Percentiles rank a stretch among this genome's conserved stretches.
These are phyloP conservation scores for Ptychodera flava DNA, from an alignment of 35 echinoderm and acorn worm species.

Conservation along the genomic window DNA sequence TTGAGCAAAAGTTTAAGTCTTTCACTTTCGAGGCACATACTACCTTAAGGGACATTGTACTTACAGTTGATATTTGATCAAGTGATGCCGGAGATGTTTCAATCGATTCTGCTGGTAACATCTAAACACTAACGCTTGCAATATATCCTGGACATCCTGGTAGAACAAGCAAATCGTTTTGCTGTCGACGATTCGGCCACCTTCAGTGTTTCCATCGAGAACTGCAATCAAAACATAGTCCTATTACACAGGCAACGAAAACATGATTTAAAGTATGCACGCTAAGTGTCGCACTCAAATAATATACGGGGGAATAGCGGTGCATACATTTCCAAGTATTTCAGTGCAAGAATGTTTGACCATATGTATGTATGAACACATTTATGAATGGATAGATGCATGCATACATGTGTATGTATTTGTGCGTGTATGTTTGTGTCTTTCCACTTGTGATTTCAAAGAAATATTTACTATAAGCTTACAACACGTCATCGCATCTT, in stretches of 20 bases:
- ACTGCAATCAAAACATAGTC: no score
- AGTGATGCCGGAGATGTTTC: not conserved
- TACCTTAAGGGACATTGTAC: no score
- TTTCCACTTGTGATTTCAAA: no score
- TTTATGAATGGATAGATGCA: not conserved
- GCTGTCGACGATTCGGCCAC: not conserved
- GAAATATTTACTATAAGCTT: no score
- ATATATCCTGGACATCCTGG: not conserved
- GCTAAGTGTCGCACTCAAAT: no score
- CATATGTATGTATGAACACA: not conserved
- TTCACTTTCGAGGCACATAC: no score
- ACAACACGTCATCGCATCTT: no score
- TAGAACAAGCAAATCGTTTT: not conserved
- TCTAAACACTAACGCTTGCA: not conserved
- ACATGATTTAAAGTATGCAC: not conserved
- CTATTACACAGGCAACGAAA: not conserved
- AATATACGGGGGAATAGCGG: no score
- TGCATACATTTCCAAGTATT: no score
- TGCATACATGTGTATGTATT: not conserved
- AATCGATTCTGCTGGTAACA: not conserved
- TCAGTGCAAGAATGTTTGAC: no score
- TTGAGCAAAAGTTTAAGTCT: no score
- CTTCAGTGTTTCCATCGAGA: not conserved
- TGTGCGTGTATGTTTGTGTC: not conserved
- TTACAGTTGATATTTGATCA: not conserved